These are phyloP conservation scores for Rosalia funebris DNA, from an alignment of 2,888 invertebrate species.

Conservation along the genomic window DNA sequence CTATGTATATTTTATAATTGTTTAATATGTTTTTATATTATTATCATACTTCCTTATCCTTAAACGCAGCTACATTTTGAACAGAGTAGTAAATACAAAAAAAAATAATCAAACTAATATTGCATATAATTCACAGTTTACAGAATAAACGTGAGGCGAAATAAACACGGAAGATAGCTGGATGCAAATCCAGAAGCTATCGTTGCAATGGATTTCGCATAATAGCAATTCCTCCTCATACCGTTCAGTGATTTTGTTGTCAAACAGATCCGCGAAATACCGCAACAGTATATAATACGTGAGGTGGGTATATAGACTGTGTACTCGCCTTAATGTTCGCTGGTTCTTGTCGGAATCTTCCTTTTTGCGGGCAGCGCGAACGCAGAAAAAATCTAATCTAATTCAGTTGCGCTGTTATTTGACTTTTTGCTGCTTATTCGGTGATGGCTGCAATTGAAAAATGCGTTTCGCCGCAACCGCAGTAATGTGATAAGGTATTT, in stretches of 20 bases:
- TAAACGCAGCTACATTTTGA: too few relatives aligned
- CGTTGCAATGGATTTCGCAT: constrained; percentile 27
- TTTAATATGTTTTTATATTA: too few relatives aligned
- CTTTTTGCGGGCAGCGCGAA: neutral
- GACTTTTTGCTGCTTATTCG: constrained; percentile 15
- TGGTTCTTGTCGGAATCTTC: neutral
- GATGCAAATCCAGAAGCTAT: neutral
- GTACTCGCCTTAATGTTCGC: constrained; percentile 19
- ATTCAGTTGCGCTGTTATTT: constrained; percentile 18
- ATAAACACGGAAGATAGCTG: too few relatives aligned
- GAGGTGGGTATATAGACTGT: constrained; percentile 37
- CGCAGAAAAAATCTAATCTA: constrained; percentile 17
- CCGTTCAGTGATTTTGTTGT: constrained; percentile 47
- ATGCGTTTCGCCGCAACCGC: constrained; percentile 20
- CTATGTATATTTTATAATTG: too few relatives aligned
- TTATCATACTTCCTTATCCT: too few relatives aligned
- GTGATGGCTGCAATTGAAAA: constrained; percentile 15
- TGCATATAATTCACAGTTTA: too few relatives aligned
- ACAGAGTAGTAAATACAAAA: too few relatives aligned
- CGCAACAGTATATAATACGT: constrained; percentile 49
- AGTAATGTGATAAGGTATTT: constrained; percentile 28
- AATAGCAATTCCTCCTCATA: constrained; percentile 38
- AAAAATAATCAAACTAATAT: too few relatives aligned
- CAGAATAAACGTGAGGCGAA: too few relatives aligned
- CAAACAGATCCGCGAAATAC: constrained; percentile 46